Evolutionary conservation across 2,113 vertebrate species (phyloP).

Genomic region (Morphnarchus princeps): DNA sequence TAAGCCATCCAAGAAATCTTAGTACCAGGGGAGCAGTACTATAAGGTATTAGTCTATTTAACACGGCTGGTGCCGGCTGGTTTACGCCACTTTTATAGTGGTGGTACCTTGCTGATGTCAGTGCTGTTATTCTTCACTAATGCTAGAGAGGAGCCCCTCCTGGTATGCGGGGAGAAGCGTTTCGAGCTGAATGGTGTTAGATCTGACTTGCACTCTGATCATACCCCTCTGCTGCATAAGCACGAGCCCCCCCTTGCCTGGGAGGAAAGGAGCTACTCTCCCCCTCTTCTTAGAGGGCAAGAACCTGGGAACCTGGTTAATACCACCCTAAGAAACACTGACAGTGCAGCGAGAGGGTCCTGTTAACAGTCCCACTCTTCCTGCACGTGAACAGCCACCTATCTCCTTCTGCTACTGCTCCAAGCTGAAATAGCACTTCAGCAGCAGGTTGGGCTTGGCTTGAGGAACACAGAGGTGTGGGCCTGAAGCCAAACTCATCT

Average conservation of each 20-base stretch:
- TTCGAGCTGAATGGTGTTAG: fast-evolving
- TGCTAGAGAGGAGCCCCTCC: not conserved
- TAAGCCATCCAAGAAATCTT: not conserved
- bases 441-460: not conserved
- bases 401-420: fast-evolving
- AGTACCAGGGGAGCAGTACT: not conserved
- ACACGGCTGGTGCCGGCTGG: not conserved
- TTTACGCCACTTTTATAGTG: fast-evolving
- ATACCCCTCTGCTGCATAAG: not conserved
- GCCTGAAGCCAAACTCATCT: not conserved
- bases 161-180: fast-evolving
- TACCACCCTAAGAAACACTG: fast-evolving
- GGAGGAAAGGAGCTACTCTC: not conserved
- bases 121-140: not conserved
- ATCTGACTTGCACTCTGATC: not conserved
- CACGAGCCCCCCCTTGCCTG: not conserved
- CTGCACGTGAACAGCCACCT: not conserved
- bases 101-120: not conserved
- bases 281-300: not conserved
- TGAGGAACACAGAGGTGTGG: not conserved
- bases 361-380: fast-evolving
- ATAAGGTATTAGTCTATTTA: fast-evolving
- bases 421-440: fast-evolving
- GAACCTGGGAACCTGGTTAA: not conserved
- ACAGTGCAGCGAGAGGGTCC: fast-evolving